A percentile compares a stretch with the other conserved stretches of the same genome.
These are phyloP conservation scores for Notechis scutatus DNA, from an alignment of 2,113 vertebrate genomes.

Conservation along the genomic window DNA sequence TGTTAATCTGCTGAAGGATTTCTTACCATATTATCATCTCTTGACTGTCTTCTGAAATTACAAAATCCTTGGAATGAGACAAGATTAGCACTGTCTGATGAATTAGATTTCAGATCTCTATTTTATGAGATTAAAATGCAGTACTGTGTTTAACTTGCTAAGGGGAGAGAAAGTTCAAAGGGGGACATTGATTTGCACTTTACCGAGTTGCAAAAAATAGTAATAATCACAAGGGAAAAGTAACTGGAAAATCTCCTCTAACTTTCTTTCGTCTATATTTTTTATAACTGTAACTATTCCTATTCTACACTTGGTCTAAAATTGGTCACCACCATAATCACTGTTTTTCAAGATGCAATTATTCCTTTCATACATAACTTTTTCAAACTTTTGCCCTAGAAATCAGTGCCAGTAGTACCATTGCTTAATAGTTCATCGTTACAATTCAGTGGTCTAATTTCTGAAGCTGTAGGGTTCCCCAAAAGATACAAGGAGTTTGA, in stretches of 20 bases:
- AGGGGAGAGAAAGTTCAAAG: neutral
- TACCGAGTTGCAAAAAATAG: neutral
- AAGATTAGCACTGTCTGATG: neutral
- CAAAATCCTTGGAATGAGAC: neutral
- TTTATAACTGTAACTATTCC: neutral
- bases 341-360: neutral
- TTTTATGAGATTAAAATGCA: neutral
- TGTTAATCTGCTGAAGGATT: neutral
- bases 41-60: neutral
- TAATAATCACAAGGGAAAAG: neutral
- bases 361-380: neutral
- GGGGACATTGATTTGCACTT: neutral
- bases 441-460: neutral
- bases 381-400: neutral
- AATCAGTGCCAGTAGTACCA: neutral
- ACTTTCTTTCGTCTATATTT: neutral
- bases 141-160: neutral
- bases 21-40: neutral
- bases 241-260: neutral
- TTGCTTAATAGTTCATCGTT: neutral
- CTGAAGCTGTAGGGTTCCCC: neutral
- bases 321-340: neutral
- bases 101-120: neutral
- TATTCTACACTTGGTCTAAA: neutral
- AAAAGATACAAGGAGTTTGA: neutral